Evolutionary conservation across 1,140 invertebrate genomes (phyloP).

Genomic region (Helicoverpa armigera): DNA sequence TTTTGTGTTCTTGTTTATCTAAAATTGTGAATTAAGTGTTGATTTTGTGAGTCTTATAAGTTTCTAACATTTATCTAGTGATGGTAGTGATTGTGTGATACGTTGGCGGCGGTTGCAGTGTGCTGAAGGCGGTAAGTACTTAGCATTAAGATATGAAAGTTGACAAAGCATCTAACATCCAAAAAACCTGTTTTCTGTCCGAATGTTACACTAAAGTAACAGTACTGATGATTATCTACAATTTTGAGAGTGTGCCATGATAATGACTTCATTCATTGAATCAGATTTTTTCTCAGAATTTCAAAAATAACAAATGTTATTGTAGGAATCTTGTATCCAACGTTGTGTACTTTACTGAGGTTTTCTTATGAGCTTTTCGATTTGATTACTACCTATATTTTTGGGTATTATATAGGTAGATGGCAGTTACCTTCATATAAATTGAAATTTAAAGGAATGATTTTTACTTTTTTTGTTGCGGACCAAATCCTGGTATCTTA

Average conservation of each 20-base stretch:
- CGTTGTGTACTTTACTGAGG: too few relatives aligned
- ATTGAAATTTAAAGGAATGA: too few relatives aligned
- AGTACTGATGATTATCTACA: background rate
- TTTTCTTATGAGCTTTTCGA: too few relatives aligned
- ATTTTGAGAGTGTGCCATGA: background rate
- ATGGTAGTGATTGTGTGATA: background rate
- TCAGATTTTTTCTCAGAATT: too few relatives aligned
- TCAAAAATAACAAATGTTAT: too few relatives aligned
- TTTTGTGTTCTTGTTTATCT: conserved; percentile 41
- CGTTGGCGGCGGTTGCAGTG: background rate
- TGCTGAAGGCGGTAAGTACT: conserved; percentile 60
- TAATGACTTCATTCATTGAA: background rate
- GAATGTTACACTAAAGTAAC: background rate
- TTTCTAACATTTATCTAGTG: background rate
- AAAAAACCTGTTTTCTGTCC: background rate
- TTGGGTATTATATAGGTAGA: too few relatives aligned
- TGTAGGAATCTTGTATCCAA: too few relatives aligned
- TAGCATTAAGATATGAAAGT: conserved; percentile 50
- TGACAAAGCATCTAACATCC: background rate
- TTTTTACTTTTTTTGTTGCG: too few relatives aligned
- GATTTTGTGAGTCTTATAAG: conserved; percentile 13
- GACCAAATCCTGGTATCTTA: too few relatives aligned
- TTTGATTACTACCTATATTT: too few relatives aligned
- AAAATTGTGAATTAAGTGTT: conserved; percentile 43
- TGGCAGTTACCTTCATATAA: too few relatives aligned